Conservation (phyloP, 2,888 invertebrate genomes). For the Pyrrhosoma nymphula region DNA sequence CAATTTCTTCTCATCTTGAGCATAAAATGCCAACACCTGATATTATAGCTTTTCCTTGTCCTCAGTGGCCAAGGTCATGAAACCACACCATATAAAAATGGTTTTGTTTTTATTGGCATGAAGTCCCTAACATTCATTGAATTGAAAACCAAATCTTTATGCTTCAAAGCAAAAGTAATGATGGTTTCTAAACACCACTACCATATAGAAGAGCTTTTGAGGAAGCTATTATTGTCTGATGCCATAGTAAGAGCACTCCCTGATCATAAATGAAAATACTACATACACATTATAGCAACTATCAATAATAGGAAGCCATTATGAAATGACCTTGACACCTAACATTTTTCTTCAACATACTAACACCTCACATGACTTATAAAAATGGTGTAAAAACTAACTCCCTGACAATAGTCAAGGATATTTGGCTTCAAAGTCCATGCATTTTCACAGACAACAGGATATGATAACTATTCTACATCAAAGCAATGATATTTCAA, state of each 20-base stretch:
- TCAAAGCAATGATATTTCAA: constrained; percentile 21
- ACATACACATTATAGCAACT: not conserved
- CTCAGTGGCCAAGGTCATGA: not conserved
- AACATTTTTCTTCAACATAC: not conserved
- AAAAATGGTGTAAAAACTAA: constrained; percentile 64
- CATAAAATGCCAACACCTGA: not conserved
- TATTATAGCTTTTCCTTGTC: not conserved
- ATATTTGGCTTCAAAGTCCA: constrained; percentile 26
- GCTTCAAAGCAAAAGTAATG: not conserved
- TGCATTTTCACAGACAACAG: not conserved
- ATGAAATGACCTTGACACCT: not conserved
- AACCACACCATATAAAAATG: constrained; percentile 10
- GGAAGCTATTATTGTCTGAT: constrained; percentile 58
- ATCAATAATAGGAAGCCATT: not conserved
- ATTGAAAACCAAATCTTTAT: constrained; percentile 7
- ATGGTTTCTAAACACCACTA: not conserved
- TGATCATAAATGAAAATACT: constrained; percentile 35
- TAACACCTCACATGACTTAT: constrained; percentile 36
- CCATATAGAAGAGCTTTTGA: not conserved
- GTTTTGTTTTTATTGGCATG: not conserved
- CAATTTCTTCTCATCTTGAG: not conserved
- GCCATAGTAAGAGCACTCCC: constrained; percentile 14
- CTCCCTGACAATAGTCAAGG: constrained; percentile 51
- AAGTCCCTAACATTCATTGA: constrained; percentile 8
- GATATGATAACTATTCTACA: constrained; percentile 16